A percentile compares a stretch with the other conserved stretches of the same genome.
These are phyloP conservation scores for Felis chaus DNA, from an alignment of 2,113 vertebrate species.

Conservation along the genomic window DNA sequence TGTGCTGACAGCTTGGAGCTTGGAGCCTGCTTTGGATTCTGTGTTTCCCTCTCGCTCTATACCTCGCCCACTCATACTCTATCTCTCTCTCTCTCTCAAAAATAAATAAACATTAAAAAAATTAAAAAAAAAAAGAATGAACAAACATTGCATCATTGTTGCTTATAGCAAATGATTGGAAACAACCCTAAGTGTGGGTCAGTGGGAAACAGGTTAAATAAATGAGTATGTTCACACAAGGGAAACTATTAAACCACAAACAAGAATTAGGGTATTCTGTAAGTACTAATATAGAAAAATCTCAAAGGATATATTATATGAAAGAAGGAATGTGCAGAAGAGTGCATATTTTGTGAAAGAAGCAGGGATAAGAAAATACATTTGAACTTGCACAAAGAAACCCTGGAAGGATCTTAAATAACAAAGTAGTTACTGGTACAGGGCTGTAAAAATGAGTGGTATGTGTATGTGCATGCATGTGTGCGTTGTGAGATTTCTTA, in stretches of 20 bases:
- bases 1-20: too few relatives aligned
- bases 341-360: slow-evolving; percentile 25
- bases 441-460: neutral
- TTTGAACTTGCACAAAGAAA: neutral
- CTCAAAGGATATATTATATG: neutral
- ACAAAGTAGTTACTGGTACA: neutral
- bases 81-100: too few relatives aligned
- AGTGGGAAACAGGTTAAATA: neutral
- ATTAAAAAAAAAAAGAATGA: neutral
- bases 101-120: too few relatives aligned
- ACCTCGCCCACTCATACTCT: too few relatives aligned
- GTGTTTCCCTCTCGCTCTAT: too few relatives aligned
- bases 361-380: neutral
- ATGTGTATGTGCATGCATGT: neutral
- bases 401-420: neutral
- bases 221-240: neutral
- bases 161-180: neutral
- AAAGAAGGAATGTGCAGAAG: neutral
- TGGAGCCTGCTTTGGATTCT: too few relatives aligned
- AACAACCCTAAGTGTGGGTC: neutral
- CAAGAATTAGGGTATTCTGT: neutral
- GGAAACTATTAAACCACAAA: neutral
- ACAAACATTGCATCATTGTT: neutral
- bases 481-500: neutral
- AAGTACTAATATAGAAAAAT: neutral